phyloP scores from a whole-genome alignment of 2,113 vertebrate genomes.

The Hippocampus zosterae region DNA sequence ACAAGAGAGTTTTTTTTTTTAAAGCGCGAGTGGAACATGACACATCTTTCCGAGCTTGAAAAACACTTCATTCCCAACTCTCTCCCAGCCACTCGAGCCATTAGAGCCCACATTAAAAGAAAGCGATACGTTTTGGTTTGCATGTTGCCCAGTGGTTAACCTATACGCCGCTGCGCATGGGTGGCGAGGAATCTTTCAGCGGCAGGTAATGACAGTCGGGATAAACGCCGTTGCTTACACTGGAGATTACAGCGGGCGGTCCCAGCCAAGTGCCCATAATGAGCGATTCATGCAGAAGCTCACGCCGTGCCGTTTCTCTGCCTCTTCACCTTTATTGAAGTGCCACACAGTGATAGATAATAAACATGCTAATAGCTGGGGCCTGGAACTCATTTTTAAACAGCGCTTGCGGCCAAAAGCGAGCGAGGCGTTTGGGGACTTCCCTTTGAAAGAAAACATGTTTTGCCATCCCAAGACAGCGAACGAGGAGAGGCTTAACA shows the following conservation, averaged over 20 bases:
- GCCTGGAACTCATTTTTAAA: conserved; percentile 6
- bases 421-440: not conserved
- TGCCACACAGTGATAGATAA: conserved; percentile 4
- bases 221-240: conserved; percentile 39
- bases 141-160: conserved; percentile 28
- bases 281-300: conserved; percentile 24
- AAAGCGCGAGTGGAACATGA: not conserved
- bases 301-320: conserved; percentile 18
- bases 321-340: conserved; percentile 4
- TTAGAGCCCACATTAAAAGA: conserved; percentile 39
- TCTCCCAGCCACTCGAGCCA: conserved; percentile 19
- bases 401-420: conserved; percentile 8
- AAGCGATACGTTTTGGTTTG: conserved; percentile 14
- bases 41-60: not conserved
- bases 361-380: conserved; percentile 6
- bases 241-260: conserved; percentile 22
- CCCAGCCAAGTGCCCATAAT: conserved; percentile 28
- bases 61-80: conserved; percentile 20
- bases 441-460: not conserved
- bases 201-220: conserved; percentile 48
- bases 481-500: conserved; percentile 18
- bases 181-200: conserved; percentile 56
- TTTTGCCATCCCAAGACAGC: conserved; percentile 12
- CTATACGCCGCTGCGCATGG: conserved; percentile 32
- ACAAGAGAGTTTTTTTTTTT: not conserved